A percentile compares a stretch with the other conserved stretches of the same genome.
These are phyloP conservation scores for Mythimna albipuncta DNA, from an alignment of 2,888 invertebrate species.

Conservation along the genomic window DNA sequence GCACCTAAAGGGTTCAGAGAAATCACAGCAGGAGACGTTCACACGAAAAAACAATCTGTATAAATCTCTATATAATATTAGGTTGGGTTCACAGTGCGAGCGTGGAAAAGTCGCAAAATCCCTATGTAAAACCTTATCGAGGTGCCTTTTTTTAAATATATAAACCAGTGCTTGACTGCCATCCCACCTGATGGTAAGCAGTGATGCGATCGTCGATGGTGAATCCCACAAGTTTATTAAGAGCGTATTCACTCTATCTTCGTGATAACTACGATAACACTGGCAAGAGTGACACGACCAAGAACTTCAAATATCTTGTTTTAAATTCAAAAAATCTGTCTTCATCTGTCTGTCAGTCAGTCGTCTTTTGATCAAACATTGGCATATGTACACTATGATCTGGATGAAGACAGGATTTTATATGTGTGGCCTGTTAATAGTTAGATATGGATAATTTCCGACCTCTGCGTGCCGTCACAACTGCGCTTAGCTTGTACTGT, in stretches of 20 bases:
- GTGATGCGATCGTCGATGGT: no score
- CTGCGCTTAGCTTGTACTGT: neutral
- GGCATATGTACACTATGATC: no score
- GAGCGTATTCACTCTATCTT: no score
- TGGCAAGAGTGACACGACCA: no score
- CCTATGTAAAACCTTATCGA: neutral
- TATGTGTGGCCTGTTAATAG: no score
- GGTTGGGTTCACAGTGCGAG: neutral
- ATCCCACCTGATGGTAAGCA: no score
- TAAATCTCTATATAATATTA: slow-evolving; percentile 40
- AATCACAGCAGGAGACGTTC: slow-evolving; percentile 50
- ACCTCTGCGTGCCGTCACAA: neutral
- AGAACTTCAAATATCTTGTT: neutral
- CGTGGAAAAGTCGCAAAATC: neutral
- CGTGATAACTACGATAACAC: no score
- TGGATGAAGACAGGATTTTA: no score
- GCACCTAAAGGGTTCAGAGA: slow-evolving; percentile 35
- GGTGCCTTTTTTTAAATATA: no score
- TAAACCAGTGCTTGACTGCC: no score
- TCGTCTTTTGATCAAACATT: neutral
- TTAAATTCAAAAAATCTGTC: neutral
- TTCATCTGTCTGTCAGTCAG: neutral
- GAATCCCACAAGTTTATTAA: no score
- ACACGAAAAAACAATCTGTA: slow-evolving; percentile 56
- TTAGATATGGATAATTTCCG: neutral